Evolutionary conservation across 2,888 invertebrate species (phyloP).

Genomic region (Pandemis heparana): DNA sequence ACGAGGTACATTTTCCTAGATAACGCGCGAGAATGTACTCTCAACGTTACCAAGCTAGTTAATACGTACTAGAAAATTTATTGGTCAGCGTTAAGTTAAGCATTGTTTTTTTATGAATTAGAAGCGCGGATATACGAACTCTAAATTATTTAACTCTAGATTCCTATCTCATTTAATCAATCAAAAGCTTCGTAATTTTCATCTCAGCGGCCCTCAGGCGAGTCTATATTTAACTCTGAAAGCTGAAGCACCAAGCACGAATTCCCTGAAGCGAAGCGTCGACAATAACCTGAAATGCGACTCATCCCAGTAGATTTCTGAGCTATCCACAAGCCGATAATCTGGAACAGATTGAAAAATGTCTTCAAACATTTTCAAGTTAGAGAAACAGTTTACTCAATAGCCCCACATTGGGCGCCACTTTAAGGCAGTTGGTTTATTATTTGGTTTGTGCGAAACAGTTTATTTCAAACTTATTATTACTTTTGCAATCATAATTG

Average conservation of each 20-base stretch:
- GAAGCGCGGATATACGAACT: not conserved
- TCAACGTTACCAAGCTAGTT: no score
- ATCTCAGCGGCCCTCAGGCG: constrained; percentile 12
- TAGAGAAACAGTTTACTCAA: constrained; percentile 8
- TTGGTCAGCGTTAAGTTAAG: no score
- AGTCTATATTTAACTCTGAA: constrained; percentile 23
- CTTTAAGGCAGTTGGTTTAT: not conserved
- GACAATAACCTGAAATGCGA: constrained; percentile 46
- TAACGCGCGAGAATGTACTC: no score
- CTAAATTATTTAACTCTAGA: not conserved
- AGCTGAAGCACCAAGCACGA: constrained; percentile 21
- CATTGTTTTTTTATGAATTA: not conserved
- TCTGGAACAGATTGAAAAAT: constrained; percentile 38
- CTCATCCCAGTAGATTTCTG: constrained; percentile 44
- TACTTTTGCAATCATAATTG: constrained; percentile 18
- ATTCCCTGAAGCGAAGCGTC: constrained; percentile 43
- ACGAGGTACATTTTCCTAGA: no score
- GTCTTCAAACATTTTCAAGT: constrained; percentile 25
- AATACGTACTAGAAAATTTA: no score
- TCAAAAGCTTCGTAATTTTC: constrained; percentile 21
- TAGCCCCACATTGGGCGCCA: constrained; percentile 30
- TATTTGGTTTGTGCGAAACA: not conserved
- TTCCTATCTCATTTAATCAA: not conserved
- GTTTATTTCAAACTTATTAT: constrained; percentile 8
- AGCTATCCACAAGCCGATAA: constrained; percentile 37